Evolutionary conservation across 2,888 invertebrate genomes (phyloP).

Genomic region (Drosophila mettleri): DNA sequence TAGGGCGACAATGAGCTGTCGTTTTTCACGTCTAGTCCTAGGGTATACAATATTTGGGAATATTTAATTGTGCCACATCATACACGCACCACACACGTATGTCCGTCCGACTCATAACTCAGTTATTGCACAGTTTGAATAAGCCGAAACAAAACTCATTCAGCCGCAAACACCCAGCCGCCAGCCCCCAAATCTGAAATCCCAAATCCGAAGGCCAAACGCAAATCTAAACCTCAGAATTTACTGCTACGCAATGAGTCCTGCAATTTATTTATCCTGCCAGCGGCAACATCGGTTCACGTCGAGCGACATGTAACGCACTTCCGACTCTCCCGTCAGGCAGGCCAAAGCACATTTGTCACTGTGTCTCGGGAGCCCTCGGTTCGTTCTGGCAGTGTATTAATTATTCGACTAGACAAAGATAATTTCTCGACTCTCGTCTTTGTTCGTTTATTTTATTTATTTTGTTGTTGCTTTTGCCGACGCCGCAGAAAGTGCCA

Average conservation of each 20-base stretch:
- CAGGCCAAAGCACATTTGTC: neutral
- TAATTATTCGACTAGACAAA: neutral
- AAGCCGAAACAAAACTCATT: slow-evolving; percentile 1
- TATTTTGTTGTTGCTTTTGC: slow-evolving; percentile 26
- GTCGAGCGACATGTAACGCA: neutral
- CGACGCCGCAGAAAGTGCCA: slow-evolving; percentile 41
- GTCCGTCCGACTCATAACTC: neutral
- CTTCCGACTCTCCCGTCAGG: too few species aligned
- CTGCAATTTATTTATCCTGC: slow-evolving; percentile 7
- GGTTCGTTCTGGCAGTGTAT: neutral
- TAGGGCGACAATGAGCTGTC: slow-evolving; percentile 39
- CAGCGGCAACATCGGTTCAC: neutral
- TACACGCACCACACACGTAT: neutral
- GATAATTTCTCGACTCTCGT: neutral
- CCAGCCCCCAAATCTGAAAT: too few species aligned
- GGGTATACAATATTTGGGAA: slow-evolving; percentile 12
- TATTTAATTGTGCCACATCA: slow-evolving; percentile 6
- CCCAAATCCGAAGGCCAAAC: neutral
- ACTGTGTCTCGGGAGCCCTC: neutral
- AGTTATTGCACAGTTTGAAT: slow-evolving; percentile 8
- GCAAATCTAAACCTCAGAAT: slow-evolving; percentile 2
- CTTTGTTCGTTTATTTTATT: neutral
- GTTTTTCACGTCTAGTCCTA: slow-evolving; percentile 15
- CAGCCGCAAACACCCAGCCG: neutral
- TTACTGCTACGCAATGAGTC: slow-evolving; percentile 11